Evolutionary conservation across 1,140 invertebrate genomes (phyloP), one percentile per base, ranked within the genome.

Genomic region (Sycophaga agraensis): DNA sequence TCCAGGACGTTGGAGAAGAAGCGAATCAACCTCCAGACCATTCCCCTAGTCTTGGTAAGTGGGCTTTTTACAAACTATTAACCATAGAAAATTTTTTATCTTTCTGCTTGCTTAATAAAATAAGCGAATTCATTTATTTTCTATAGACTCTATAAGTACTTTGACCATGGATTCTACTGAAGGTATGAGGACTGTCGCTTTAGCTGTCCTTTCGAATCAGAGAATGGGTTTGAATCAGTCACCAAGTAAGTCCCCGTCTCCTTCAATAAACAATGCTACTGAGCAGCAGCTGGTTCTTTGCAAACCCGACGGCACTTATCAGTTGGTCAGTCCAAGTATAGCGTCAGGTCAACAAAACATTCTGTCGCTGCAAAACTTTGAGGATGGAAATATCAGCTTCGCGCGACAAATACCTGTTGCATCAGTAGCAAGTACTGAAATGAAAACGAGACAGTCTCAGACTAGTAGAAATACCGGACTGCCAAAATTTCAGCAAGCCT

Each of bases 401-500:
- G 24, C 69, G 0, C 62, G 71, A 26, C 76, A 78, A 17, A 45
- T 67, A 6, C 66, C 65, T 22, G 63, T 56, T 42, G 66, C 53
- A 21, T 59, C 40, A 21, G 70, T 56, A 39, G 64, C 40, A 9
- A 58, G 17, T 43, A 61, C 48, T 11, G 48, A 62, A 9, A 57
- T 57, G 1, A 56, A 54, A 12, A 22, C 40, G 37, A 48, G 24
- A 1, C 54, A 40, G n/a, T 11, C 22, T 24, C 58, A 28, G 8
- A 35, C 78, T 68, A 70, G 78, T 71, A 79, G 83, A 73, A 72
- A 84, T 75, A 69, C 84, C 66, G 66, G 80, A 49, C 73, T 91
- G 60, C 89, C 89, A 3, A 90, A 91, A 74, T 91, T 91, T 73
- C 89, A 90, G 69, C 89, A 91, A 74, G 89, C 87, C 3, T 91